Conservation (phyloP, 2,113 vertebrate genomes). For the Stegostoma tigrinum region DNA sequence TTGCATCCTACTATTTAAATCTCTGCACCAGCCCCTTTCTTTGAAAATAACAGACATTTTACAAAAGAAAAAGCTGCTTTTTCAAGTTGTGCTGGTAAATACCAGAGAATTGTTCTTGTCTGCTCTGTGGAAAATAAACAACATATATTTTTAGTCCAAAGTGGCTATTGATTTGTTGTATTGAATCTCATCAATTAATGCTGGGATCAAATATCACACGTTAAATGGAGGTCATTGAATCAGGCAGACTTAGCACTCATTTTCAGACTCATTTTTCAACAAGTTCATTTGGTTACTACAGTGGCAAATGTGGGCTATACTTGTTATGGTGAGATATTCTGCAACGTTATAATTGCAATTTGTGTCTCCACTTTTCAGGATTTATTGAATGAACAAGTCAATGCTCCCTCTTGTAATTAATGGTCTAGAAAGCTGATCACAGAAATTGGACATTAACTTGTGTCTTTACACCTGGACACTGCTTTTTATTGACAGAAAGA, state of each 20-base stretch:
- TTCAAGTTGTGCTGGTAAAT: background rate
- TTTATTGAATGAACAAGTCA: constrained; percentile 2
- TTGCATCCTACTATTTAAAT: background rate
- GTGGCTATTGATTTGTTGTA: background rate
- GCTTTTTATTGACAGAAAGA: constrained; percentile 31
- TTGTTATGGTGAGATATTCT: background rate
- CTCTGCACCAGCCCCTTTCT: background rate
- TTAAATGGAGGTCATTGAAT: background rate
- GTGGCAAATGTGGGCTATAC: background rate
- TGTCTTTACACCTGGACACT: constrained; percentile 11
- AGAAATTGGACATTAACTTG: constrained; percentile 35
- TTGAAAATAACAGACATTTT: background rate
- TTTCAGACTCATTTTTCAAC: background rate
- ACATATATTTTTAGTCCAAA: background rate
- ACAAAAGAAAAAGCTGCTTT: background rate
- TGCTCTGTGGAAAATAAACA: background rate
- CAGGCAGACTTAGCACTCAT: background rate
- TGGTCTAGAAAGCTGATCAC: constrained; percentile 25
- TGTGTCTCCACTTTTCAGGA: background rate
- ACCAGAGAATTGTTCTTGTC: background rate
- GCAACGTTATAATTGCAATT: constrained; percentile 2
- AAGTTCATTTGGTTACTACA: background rate
- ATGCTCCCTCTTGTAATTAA: constrained; percentile 18
- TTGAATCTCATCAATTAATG: constrained; percentile 12
- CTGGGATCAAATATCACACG: constrained; percentile 1